Base-by-base conservation (phyloP, 64 coral and sea anemone species). In the Catalaphyllia jardinei region DNA sequence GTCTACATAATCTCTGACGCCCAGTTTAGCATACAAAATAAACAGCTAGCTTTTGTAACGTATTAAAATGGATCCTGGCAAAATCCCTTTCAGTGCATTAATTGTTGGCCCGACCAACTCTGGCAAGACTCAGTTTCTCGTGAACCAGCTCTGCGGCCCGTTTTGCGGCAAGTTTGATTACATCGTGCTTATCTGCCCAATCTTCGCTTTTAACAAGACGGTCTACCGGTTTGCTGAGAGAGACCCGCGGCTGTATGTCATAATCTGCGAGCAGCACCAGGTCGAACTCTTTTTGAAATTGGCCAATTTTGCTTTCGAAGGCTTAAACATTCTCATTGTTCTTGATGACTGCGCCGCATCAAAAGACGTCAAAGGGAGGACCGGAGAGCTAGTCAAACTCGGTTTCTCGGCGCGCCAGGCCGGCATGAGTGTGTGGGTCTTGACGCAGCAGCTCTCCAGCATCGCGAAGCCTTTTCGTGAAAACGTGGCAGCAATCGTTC, bases 301-400 rank as follows among this genome's bases (percentile, higher is more conserved):
- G 28, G 30, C 29, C 19, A 61, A 57, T n/a, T 29, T 20, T n/a
- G 6, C 72, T 10, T 75, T 83, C 60, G 65, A 61, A 4, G 89
- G 78, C 8, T 42, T 20, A 20, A 82, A 91, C 64, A 91, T 71
- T 0, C 79, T 89, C 13, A 74, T 89, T 0, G 67, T 89, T 15
- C 31, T 89, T 8, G 87, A 88, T 46, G 87, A 88, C 39, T 88
- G 73, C 55, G 73, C 87, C 13, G 46, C 72, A 17, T 76, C 52
- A 5, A 88, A 31, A 22, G 87, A 88, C 31, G 24, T 88, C 9
- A 79, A 79, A 31, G 20, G 63, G 46, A 57, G 87, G 0, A 31
- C 87, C 29, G 77, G 77, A 18, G 61, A 89, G 59, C 55, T 89
- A 29, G 60, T 89, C 4, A 67, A 79, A 25, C 76, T 89, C 39